Conservation (phyloP, 2,113 vertebrate species). For the Zapus hudsonius region DNA sequence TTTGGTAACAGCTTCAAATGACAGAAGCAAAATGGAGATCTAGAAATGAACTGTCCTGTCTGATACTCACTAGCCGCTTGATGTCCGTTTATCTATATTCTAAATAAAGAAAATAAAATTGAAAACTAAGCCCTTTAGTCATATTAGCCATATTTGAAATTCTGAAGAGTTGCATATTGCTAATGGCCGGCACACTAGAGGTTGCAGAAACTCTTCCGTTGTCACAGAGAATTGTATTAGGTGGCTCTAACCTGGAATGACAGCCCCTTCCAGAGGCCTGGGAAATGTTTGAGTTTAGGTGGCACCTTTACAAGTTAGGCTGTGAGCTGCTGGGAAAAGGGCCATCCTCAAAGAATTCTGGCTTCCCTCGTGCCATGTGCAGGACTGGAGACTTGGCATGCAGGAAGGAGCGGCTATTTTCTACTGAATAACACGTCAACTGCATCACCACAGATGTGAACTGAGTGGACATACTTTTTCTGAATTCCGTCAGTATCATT, state of each 20-base stretch:
- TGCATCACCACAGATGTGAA: conserved; percentile 39
- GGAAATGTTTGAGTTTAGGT: neutral
- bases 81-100: neutral
- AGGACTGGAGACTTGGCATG: neutral
- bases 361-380: neutral
- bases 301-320: neutral
- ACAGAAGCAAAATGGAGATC: neutral
- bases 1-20: neutral
- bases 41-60: neutral
- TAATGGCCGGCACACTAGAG: neutral
- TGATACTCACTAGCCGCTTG: neutral
- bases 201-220: neutral
- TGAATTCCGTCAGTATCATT: conserved; percentile 57
- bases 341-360: neutral
- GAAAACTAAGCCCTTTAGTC: neutral
- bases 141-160: neutral
- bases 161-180: neutral
- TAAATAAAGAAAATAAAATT: neutral
- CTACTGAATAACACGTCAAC: neutral
- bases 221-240: neutral
- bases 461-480: conserved; percentile 18
- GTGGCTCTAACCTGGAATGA: neutral
- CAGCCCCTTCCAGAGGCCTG: neutral
- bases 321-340: neutral
- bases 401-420: neutral